Conservation (phyloP, 2,113 vertebrate genomes). For the Gymnobelideus leadbeateri region DNA sequence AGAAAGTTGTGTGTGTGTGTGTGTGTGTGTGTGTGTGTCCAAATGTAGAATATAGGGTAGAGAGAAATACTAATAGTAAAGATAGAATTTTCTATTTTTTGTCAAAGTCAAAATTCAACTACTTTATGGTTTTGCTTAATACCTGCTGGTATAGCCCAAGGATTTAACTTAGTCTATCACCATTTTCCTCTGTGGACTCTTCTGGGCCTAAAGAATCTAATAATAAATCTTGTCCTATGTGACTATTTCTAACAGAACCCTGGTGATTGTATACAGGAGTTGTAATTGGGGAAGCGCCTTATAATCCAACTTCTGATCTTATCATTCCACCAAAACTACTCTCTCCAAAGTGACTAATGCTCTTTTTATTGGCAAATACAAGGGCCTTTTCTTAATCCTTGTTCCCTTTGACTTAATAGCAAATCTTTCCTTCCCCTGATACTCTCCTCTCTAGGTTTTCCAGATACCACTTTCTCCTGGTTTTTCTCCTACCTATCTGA, state of each 20-base stretch:
- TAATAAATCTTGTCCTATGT: not conserved
- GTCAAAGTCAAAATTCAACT: not conserved
- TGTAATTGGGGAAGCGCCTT: not conserved
- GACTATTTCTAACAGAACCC: not conserved
- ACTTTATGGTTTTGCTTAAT: not conserved
- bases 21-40: not conserved
- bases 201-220: not conserved
- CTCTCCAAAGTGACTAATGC: not conserved
- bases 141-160: not conserved
- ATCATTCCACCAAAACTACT: not conserved
- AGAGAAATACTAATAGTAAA: not conserved
- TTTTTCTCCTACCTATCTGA: not conserved
- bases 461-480: not conserved
- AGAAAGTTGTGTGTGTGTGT: not conserved
- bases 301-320: not conserved
- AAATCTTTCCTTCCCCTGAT: not conserved
- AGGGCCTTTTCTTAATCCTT: not conserved
- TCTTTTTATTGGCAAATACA: not conserved
- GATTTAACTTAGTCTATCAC: not conserved
- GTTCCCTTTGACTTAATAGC: not conserved
- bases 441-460: not conserved
- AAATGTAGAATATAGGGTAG: not conserved
- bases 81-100: not conserved
- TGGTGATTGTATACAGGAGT: not conserved
- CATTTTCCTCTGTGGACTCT: not conserved